These are phyloP conservation scores for Lepisosteus osseus DNA, from an alignment of 2,113 vertebrate species.

Conservation along the genomic window DNA sequence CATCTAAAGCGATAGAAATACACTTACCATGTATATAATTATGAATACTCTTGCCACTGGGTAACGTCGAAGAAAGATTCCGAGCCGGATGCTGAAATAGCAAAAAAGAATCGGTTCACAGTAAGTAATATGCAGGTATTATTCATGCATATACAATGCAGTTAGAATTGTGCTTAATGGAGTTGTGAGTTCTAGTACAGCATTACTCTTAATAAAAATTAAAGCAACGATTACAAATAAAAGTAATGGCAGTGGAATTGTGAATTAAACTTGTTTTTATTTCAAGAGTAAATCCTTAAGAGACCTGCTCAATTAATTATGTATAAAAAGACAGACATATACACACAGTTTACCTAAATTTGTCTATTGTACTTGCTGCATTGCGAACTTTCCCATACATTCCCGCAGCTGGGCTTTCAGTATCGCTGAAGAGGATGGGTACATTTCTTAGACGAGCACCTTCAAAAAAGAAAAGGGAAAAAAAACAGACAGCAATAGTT, in stretches of 20 bases:
- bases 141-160: no score
- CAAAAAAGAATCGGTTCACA: background rate
- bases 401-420: slow-evolving; percentile 66
- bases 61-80: slow-evolving; percentile 93
- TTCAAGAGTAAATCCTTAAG: no score
- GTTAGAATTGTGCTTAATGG: no score
- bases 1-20: slow-evolving; percentile 13
- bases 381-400: slow-evolving; percentile 90
- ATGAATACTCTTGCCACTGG: slow-evolving; percentile 91
- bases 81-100: slow-evolving; percentile 83
- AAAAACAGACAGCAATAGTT: background rate
- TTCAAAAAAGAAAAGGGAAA: slow-evolving; percentile 36
- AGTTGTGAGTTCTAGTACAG: background rate
- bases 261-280: no score
- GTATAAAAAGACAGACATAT: no score
- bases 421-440: slow-evolving; percentile 87
- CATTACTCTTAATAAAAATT: slow-evolving; percentile 1
- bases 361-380: slow-evolving; percentile 90
- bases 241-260: no score
- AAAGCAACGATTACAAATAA: background rate
- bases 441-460: slow-evolving; percentile 83
- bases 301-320: no score
- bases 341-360: slow-evolving; percentile 78
- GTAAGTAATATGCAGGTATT: no score
- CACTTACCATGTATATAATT: slow-evolving; percentile 93